Evolutionary conservation across 2,113 vertebrate genomes (phyloP), one percentile per base, ranked within the genome.

Genomic region (Passer montanus): DNA sequence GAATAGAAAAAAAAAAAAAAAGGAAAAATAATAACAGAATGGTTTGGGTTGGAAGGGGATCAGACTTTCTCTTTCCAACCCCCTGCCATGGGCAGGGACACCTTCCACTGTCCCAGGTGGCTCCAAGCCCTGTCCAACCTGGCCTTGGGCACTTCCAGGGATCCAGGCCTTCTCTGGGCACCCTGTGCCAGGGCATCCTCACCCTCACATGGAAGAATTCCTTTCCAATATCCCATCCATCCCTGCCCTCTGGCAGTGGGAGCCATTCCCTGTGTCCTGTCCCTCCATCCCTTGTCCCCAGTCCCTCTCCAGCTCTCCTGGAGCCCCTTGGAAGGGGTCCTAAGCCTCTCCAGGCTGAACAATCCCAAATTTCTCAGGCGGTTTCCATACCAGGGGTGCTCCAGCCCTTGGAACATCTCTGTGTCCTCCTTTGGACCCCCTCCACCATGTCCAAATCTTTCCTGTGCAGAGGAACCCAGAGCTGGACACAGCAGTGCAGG

Each of bases 81-180:
- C 41, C 2, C 5, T 58, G 18, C 24, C 30, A 10, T 66, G 11
- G 13, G 7, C 49, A 64, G 43, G 58, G 58, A 43, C 75, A 64
- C 1, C 7, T 88, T 8, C 49, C 26, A 27, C 58, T 5, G 0
- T 0, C 1, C 35, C 50, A 27, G 17, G 11, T 0, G 2, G 35
- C 14, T 64, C 67, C 50, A 56, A 72, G 7, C 35, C 35, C 30
- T 0, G 0, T 64, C 35, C 30, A 43, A 0, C 21, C 58, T 64
- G 76, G 43, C 43, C 37, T 52, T 37, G 68, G 23, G 3, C 52
- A 28, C 22, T 89, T 2, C 27, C 37, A 50, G 52, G 37, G 37
- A 74, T 66, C 83, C 83, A 85, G 67, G 18, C 52, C 52, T 44
- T 5, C 44, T 33, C 44, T 59, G 77, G 15, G 8, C 44, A 66